Percentiles rank a stretch among this genome's conserved stretches.
These are phyloP conservation scores for Campoplex nolae DNA, from an alignment of 2,888 invertebrate genomes.

Conservation along the genomic window DNA sequence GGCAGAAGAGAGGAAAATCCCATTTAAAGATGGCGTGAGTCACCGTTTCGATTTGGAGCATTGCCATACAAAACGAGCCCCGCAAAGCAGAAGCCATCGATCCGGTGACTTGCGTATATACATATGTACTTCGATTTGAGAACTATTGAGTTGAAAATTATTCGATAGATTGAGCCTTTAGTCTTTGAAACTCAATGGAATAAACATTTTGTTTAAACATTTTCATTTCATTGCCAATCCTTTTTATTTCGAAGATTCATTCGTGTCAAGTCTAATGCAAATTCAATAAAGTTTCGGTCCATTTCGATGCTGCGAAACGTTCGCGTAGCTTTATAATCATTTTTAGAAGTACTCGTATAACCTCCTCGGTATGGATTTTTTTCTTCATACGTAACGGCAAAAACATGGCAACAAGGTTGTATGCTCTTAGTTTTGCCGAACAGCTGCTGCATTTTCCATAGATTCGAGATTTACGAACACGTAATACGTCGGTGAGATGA, in stretches of 20 bases:
- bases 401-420: neutral
- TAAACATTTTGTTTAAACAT: neutral
- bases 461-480: conserved; percentile 26
- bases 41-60: conserved; percentile 46
- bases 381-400: neutral
- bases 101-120: neutral
- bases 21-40: conserved; percentile 58
- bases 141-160: neutral
- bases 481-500: conserved; percentile 55
- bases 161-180: neutral
- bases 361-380: neutral
- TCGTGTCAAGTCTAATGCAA: no score
- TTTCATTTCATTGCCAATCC: neutral
- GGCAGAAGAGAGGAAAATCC: conserved; percentile 37
- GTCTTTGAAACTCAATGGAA: neutral
- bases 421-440: conserved; percentile 14
- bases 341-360: neutral
- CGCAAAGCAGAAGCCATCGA: conserved; percentile 25
- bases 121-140: neutral
- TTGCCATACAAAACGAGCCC: conserved; percentile 33
- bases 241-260: neutral
- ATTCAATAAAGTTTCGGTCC: neutral
- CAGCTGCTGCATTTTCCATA: neutral
- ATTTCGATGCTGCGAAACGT: neutral
- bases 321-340: neutral